These are phyloP conservation scores for Pteronura brasiliensis DNA, from an alignment of 2,113 vertebrate genomes.

Conservation along the genomic window DNA sequence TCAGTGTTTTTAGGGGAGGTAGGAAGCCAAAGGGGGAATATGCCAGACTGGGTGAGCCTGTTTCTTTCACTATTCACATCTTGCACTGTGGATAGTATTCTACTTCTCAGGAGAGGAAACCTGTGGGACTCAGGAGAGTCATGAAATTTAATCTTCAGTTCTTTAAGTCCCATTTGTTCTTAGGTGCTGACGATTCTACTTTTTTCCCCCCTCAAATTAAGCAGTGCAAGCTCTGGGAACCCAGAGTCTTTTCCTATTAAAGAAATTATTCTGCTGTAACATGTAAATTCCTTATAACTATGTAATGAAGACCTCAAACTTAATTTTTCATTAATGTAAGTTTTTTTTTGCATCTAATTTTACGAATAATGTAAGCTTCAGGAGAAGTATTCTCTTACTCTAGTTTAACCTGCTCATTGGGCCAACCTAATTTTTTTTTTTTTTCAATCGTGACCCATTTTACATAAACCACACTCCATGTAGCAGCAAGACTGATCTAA, in stretches of 20 bases:
- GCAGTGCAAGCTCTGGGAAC: neutral
- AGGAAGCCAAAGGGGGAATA: neutral
- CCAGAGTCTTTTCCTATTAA: neutral
- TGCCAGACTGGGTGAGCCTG: neutral
- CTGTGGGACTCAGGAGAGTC: neutral
- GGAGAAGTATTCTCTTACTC: conserved; percentile 36
- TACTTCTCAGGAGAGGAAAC: neutral
- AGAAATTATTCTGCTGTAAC: neutral
- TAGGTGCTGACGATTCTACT: neutral
- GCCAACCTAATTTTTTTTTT: conserved; percentile 30
- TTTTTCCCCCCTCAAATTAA: neutral
- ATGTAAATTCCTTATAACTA: conserved; percentile 51
- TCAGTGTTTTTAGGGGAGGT: neutral
- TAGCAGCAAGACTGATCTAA: conserved; percentile 58
- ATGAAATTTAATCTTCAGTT: neutral
- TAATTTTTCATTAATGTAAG: conserved; percentile 65
- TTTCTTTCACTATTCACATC: neutral
- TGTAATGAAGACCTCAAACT: conserved; percentile 64
- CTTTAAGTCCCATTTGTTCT: neutral
- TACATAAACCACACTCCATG: conserved; percentile 59
- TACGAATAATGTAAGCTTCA: conserved; percentile 47
- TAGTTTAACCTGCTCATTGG: conserved; percentile 58
- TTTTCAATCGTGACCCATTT: conserved; percentile 51
- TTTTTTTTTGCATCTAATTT: conserved; percentile 52
- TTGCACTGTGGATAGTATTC: neutral